Base-by-base conservation (phyloP, 2,113 vertebrate genomes). In the Neodontobutis hainanensis region DNA sequence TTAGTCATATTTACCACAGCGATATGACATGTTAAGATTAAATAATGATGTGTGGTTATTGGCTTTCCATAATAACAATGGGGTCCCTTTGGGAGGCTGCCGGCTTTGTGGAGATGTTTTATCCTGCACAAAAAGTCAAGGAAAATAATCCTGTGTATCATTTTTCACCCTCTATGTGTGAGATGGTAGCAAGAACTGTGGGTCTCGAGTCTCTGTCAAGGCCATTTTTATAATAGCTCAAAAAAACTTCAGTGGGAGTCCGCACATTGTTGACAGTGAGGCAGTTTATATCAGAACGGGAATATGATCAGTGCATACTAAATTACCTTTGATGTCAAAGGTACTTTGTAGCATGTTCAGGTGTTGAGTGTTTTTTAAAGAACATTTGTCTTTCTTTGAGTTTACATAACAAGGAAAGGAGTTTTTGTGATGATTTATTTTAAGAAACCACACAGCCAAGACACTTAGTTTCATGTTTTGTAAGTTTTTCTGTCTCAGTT, bases 1-100 rank as follows among this genome's bases (percentile, higher is more conserved):
- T 87, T 77, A 71, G 73, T 80, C 75, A 83, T 68, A 66, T 85
- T 85, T 53, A 84, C 77, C 68, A 55, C 64, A 16, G 58, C 78
- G 65, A n/a, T 74, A 81, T 85, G 86, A 85, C 76, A 83, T 58
- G 78, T 68, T 78, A 63, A 84, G 75, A 88, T 87, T 80, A 87
- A 87, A 88, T 80, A 71, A 71, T 73, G 65, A 80, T 80, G 78
- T 79, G 73, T 83, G 76, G 76, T 78, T 78, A 64, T 44, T 68
- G 75, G 65, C 66, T 78, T 51, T 51, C 71, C 73, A 47, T 68
- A 51, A 71, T 77, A 82, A 89, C 85, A 70, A 75, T 83, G 59
- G 64, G 77, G 60, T 46, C 65, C 68, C 51, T 67, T 50, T 45
- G 71, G 65, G 75, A 73, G 50, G 51, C 58, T 27, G 10, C 12